Evolutionary conservation across 2,888 invertebrate genomes (phyloP).

Genomic region (Panopea generosa): DNA sequence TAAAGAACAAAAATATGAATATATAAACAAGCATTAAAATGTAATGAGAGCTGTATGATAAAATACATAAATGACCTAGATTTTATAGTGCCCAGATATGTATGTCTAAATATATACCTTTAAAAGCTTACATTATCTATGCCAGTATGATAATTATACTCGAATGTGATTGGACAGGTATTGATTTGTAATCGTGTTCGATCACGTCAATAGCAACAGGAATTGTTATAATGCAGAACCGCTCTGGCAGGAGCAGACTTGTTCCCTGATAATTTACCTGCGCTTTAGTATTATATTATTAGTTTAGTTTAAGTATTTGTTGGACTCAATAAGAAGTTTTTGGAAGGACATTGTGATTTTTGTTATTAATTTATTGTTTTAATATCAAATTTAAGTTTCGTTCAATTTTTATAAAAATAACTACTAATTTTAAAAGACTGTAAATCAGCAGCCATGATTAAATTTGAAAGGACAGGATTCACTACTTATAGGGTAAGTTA

Average conservation of each 20-base stretch:
- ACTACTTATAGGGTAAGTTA: slow-evolving; percentile 80
- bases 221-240: slow-evolving; percentile 34
- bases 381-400: neutral
- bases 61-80: too few species aligned
- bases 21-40: too few species aligned
- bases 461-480: slow-evolving; percentile 79
- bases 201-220: slow-evolving; percentile 57
- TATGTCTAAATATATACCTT: too few species aligned
- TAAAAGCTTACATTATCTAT: too few species aligned
- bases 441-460: slow-evolving; percentile 68
- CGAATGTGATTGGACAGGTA: slow-evolving; percentile 61
- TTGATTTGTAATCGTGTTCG: slow-evolving; percentile 61
- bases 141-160: slow-evolving; percentile 52
- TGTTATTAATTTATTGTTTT: slow-evolving; percentile 34
- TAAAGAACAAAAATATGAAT: too few species aligned
- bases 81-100: too few species aligned
- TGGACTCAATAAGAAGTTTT: slow-evolving; percentile 7
- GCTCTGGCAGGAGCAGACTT: slow-evolving; percentile 49
- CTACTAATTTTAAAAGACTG: slow-evolving; percentile 28
- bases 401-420: neutral
- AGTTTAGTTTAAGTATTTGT: slow-evolving; percentile 2
- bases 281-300: slow-evolving; percentile 12
- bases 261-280: slow-evolving; percentile 27
- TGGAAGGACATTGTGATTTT: slow-evolving; percentile 34
- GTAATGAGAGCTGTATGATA: too few species aligned